phyloP scores from a whole-genome alignment of 2,888 invertebrate species.

The Cabera pusaria region DNA sequence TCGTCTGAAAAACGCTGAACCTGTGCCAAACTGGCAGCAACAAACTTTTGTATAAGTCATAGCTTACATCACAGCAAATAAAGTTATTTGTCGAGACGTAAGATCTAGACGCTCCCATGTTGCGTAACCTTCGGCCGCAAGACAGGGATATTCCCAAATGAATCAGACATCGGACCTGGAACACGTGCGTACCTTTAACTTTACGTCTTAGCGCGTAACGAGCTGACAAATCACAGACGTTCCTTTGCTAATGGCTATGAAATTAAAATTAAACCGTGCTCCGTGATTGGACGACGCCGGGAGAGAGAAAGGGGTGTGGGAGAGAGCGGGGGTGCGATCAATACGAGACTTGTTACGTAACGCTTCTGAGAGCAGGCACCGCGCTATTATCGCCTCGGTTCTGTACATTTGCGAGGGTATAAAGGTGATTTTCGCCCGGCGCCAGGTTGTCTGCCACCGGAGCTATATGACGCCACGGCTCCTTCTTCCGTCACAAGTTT shows the following conservation, averaged over 20 bases:
- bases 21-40: conserved; percentile 7
- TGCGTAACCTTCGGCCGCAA: conserved; percentile 8
- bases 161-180: conserved; percentile 3
- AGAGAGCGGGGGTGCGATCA: conserved; percentile 57
- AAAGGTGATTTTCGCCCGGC: conserved; percentile 30
- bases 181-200: conserved; percentile 37
- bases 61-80: not conserved
- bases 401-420: conserved; percentile 13
- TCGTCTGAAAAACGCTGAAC: conserved; percentile 6
- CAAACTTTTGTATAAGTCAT: too few relatives aligned
- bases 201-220: conserved; percentile 47
- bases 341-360: conserved; percentile 72
- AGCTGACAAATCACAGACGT: conserved; percentile 65
- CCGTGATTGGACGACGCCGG: conserved; percentile 58
- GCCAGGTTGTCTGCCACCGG: conserved; percentile 16
- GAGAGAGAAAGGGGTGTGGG: conserved; percentile 36
- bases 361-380: conserved; percentile 32
- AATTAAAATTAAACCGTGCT: conserved; percentile 74
- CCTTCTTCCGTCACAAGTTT: conserved; percentile 37
- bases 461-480: conserved; percentile 32
- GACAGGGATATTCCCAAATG: conserved; percentile 1
- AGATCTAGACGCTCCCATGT: not conserved
- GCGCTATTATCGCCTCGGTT: conserved; percentile 35
- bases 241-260: conserved; percentile 59
- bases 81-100: not conserved